Percentiles rank a stretch among this genome's conserved stretches.
phyloP scores from a whole-genome alignment of 2,888 invertebrate genomes.

The Urechis unicinctus region DNA sequence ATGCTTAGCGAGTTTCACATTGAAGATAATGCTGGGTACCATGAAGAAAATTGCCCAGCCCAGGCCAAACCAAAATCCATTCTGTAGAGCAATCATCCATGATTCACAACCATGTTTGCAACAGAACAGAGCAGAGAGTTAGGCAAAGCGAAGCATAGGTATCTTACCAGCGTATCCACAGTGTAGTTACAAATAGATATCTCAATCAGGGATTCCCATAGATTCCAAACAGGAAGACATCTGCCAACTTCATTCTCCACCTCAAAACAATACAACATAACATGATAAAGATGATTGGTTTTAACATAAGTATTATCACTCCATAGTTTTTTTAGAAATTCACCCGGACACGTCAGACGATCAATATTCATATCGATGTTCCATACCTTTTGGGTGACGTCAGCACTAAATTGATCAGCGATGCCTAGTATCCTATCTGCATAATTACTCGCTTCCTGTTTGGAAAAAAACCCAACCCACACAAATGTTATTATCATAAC shows the following conservation, averaged over 20 bases:
- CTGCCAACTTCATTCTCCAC: slow-evolving; percentile 27
- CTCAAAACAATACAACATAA: slow-evolving; percentile 14
- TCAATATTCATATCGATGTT: no score
- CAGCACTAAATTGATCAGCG: no score
- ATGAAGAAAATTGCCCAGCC: slow-evolving; percentile 77
- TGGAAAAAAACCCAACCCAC: no score
- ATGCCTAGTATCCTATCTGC: no score
- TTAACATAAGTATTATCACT: no score
- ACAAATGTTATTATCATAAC: no score
- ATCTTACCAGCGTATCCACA: slow-evolving; percentile 11
- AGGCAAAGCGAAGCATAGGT: background rate
- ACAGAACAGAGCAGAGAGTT: background rate
- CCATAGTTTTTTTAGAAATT: no score
- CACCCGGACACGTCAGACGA: no score
- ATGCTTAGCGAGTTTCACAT: slow-evolving; percentile 18
- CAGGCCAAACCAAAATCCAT: slow-evolving; percentile 88
- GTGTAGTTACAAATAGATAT: slow-evolving; percentile 10
- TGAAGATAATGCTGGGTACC: slow-evolving; percentile 57
- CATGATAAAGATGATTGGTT: no score
- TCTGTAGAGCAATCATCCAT: slow-evolving; percentile 56
- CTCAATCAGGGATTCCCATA: slow-evolving; percentile 26
- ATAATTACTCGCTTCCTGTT: no score
- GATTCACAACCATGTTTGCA: background rate
- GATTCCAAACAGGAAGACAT: slow-evolving; percentile 29
- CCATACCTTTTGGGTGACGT: no score